Evolutionary conservation across 2,888 invertebrate genomes (phyloP), one percentile per base, ranked within the genome.

Genomic region (Megaustenia siamemsis): DNA sequence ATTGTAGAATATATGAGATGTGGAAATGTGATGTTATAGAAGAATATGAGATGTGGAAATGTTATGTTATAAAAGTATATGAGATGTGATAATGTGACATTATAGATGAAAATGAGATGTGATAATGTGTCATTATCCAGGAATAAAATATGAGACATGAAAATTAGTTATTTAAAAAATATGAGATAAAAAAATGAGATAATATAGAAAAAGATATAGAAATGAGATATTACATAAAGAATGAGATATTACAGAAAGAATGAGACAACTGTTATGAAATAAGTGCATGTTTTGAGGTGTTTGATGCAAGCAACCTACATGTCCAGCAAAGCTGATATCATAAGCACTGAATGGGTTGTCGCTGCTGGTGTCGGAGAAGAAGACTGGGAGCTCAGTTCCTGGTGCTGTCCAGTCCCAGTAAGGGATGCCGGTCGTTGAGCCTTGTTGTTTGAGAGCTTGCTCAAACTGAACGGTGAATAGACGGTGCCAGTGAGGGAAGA

Each of bases 401-500:
- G 86, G 84, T 2, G 28, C 43, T 6, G 87, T 88, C 88, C 88
- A 88, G 76, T 88, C 88, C 88, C 88, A 88, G 85, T 88, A 88
- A 0, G 88, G 88, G 53, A 88, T 24, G 0, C 87, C 86, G 18
- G 75, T 76, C 2, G 60, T 32, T 32, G 80, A 73, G 15, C 87
- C 87, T 56, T 87, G 86, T 10, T 40, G 28, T 35, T 71, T 84
- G 35, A 87, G 84, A 32, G 83, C 87, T 79, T 79, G 79, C 24
- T 83, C 79, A 68, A 79, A 79, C 77, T 88, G 87, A 35, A 87
- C 84, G 8, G 86, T 87, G 35, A 85, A 83, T 49, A 88, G 86
- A 38, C 88, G 86, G 71, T 88, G 88, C 88, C 88, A 88, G 77
- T 88, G 88, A 12, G 87, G 86, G 86, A 87, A 88, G 21, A 85